Percentiles rank a stretch among this genome's conserved stretches.
Conservation (phyloP, 2,888 invertebrate species). For the Odontothrips loti region DNA sequence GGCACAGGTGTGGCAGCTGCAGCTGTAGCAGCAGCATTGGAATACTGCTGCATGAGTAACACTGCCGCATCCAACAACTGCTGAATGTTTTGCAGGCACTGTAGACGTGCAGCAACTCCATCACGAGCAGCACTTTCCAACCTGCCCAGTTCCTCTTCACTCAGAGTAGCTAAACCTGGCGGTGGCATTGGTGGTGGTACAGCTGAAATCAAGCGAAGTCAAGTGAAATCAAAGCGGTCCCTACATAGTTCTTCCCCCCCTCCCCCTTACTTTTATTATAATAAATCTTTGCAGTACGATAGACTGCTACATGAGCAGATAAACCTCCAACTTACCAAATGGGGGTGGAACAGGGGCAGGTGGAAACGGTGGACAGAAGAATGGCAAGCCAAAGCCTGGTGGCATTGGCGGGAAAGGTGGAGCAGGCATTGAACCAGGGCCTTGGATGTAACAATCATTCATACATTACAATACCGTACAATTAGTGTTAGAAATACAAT, state of each 20-base stretch:
- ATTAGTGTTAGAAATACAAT: too few relatives aligned
- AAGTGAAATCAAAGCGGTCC: background rate
- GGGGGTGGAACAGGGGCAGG: background rate
- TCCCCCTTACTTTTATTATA: background rate
- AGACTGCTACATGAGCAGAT: background rate
- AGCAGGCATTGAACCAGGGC: background rate
- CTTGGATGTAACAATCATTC: background rate
- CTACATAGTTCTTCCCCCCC: background rate
- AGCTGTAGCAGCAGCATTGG: constrained; percentile 57
- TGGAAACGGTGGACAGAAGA: constrained; percentile 53
- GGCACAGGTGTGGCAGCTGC: constrained; percentile 43
- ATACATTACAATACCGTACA: background rate
- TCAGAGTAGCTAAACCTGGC: constrained; percentile 66
- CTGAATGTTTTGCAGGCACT: constrained; percentile 78
- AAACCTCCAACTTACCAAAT: background rate
- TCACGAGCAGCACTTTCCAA: constrained; percentile 87
- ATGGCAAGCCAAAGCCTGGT: constrained; percentile 46
- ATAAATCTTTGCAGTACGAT: background rate
- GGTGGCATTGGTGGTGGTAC: constrained; percentile 73
- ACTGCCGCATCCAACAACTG: constrained; percentile 89
- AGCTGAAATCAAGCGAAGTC: constrained; percentile 39
- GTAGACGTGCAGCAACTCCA: constrained; percentile 86
- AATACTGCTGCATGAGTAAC: constrained; percentile 91
- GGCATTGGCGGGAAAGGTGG: constrained; percentile 21
- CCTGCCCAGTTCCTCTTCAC: constrained; percentile 74